Conservation (phyloP, 1,140 invertebrate species). For the Drosophila nannoptera region DNA sequence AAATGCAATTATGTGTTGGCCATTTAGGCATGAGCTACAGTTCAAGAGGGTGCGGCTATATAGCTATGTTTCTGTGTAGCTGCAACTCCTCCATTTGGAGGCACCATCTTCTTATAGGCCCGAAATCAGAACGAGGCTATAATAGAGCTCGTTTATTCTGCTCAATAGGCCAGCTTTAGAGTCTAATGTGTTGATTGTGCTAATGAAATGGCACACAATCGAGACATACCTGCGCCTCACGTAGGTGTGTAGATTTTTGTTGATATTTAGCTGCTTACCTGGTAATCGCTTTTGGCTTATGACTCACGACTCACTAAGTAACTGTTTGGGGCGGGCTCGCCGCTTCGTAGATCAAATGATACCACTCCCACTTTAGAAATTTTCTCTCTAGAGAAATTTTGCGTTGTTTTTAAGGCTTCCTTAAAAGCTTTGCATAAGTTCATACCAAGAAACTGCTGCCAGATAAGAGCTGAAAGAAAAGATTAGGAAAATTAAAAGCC, state of each 20-base stretch:
- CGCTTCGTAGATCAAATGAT: too few relatives aligned
- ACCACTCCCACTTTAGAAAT: not conserved
- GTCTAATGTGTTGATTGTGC: slow-evolving; percentile 26
- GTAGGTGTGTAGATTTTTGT: slow-evolving; percentile 11
- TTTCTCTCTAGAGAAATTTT: not conserved
- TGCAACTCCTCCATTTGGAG: too few relatives aligned
- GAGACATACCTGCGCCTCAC: slow-evolving; percentile 21
- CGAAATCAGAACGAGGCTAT: not conserved
- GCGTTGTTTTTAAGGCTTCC: not conserved
- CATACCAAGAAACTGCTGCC: not conserved
- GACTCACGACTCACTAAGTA: slow-evolving; percentile 22
- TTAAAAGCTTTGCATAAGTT: not conserved
- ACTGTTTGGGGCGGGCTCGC: not conserved
- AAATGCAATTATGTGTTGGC: not conserved
- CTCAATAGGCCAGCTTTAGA: slow-evolving; percentile 4
- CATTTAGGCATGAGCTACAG: too few relatives aligned
- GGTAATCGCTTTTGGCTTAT: slow-evolving; percentile 1
- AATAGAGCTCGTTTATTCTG: slow-evolving; percentile 18
- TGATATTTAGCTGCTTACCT: slow-evolving; percentile 34
- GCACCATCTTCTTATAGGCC: too few relatives aligned
- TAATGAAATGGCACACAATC: slow-evolving; percentile 27
- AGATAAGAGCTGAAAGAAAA: slow-evolving; percentile 3
- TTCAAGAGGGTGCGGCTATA: too few relatives aligned
- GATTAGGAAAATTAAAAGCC: not conserved
- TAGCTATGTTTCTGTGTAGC: too few relatives aligned